Percentiles rank a stretch among this genome's conserved stretches.
These are phyloP conservation scores for Cydia amplana DNA, from an alignment of 1,140 invertebrate genomes.

Conservation along the genomic window DNA sequence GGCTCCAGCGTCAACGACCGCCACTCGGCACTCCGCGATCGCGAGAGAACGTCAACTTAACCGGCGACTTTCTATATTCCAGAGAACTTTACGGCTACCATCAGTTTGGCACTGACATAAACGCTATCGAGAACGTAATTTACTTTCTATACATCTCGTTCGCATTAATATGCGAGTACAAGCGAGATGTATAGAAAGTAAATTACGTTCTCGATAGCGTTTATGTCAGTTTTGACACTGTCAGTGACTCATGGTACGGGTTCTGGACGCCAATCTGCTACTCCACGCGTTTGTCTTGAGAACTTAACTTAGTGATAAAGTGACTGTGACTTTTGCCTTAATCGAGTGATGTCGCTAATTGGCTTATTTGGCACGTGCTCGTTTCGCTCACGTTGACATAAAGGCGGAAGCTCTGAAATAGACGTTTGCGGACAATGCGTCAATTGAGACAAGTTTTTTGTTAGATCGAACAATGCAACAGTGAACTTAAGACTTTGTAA, in stretches of 20 bases:
- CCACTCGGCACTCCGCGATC: conserved; percentile 65
- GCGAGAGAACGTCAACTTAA: conserved; percentile 54
- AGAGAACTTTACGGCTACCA: too few species aligned
- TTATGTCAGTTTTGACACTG: too few species aligned
- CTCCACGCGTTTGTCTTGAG: neutral
- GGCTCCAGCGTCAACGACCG: conserved; percentile 74
- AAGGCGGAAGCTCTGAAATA: conserved; percentile 61
- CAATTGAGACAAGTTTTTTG: conserved; percentile 33
- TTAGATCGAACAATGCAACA: neutral
- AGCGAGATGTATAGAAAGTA: too few species aligned
- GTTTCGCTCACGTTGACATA: conserved; percentile 49
- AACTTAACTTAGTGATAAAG: neutral
- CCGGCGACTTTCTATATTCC: conserved; percentile 43
- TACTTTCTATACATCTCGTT: too few species aligned
- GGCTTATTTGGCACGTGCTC: conserved; percentile 32
- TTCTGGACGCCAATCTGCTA: neutral
- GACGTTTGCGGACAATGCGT: conserved; percentile 59
- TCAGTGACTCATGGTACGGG: too few species aligned
- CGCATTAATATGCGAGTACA: too few species aligned
- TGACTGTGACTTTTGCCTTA: conserved; percentile 17
- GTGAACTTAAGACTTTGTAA: neutral
- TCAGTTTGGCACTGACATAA: too few species aligned
- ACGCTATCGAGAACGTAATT: too few species aligned
- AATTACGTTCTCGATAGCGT: too few species aligned
- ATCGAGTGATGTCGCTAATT: conserved; percentile 44